Percentiles rank a stretch among this genome's conserved stretches.
Conservation (phyloP, 2,113 vertebrate species). For the Myxocyprinus asiaticus region DNA sequence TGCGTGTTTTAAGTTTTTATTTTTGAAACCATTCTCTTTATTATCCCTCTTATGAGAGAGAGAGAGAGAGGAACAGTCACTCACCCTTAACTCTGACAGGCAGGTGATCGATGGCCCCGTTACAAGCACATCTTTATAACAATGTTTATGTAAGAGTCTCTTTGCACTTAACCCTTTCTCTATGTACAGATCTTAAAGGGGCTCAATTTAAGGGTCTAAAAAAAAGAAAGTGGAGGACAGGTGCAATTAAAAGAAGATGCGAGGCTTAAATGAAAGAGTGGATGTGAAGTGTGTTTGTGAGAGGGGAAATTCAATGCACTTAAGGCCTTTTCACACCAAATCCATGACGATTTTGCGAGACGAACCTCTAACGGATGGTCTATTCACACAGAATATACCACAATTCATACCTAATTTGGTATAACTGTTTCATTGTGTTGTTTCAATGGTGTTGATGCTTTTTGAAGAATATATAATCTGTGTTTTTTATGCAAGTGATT, state of each 20-base stretch:
- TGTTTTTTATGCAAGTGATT: too few species aligned
- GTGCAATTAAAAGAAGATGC: slow-evolving; percentile 16
- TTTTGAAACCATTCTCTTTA: not conserved
- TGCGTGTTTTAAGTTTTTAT: slow-evolving; percentile 9
- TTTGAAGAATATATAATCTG: too few species aligned
- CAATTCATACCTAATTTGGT: too few species aligned
- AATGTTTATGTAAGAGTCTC: slow-evolving; percentile 22
- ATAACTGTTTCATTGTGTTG: too few species aligned
- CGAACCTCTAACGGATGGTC: too few species aligned
- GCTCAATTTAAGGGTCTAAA: not conserved
- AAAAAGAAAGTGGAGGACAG: not conserved
- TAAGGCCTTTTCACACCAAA: too few species aligned
- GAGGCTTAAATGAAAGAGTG: not conserved
- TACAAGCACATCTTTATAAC: slow-evolving; percentile 34
- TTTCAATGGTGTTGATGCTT: too few species aligned
- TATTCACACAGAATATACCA: too few species aligned
- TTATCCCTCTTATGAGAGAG: slow-evolving; percentile 3
- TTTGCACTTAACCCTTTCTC: slow-evolving; percentile 16
- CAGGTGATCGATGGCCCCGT: slow-evolving; percentile 5
- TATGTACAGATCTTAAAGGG: not conserved
- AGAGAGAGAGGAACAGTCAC: not conserved
- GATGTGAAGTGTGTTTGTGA: not conserved
- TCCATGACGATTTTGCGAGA: too few species aligned
- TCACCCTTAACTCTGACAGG: not conserved
- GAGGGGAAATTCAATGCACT: slow-evolving; percentile 39